Percentiles rank a stretch among this genome's conserved stretches.
phyloP scores from a whole-genome alignment of 1,140 invertebrate species.

The Habropoda laboriosa region DNA sequence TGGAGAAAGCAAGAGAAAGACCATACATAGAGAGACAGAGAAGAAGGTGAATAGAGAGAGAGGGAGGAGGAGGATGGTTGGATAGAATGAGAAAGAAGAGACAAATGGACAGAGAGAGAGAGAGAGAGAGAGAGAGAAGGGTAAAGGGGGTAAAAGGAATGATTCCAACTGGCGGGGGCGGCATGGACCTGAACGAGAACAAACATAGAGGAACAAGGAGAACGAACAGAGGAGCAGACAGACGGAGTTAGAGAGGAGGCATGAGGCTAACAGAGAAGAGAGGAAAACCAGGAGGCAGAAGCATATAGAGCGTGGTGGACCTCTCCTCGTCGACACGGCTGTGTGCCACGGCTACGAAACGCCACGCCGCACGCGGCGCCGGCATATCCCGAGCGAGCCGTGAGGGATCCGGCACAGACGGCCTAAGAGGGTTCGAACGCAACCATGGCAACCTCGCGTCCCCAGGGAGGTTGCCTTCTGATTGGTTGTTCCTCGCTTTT shows the following conservation, averaged over 20 bases:
- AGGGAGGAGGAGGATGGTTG: slow-evolving; percentile 8
- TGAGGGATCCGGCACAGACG: slow-evolving; percentile 75
- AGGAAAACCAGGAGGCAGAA: neutral
- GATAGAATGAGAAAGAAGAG: slow-evolving; percentile 29
- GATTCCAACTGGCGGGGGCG: slow-evolving; percentile 26
- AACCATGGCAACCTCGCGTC: slow-evolving; percentile 81
- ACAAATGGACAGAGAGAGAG: slow-evolving; percentile 9
- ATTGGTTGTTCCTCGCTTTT: slow-evolving; percentile 80
- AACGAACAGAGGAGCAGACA: slow-evolving; percentile 21
- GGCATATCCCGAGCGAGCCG: slow-evolving; percentile 61
- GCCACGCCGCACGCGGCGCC: slow-evolving; percentile 64
- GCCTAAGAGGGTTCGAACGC: slow-evolving; percentile 81
- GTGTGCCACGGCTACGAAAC: slow-evolving; percentile 48
- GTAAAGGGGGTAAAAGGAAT: slow-evolving; percentile 18
- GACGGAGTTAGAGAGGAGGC: slow-evolving; percentile 20
- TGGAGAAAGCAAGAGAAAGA: slow-evolving; percentile 4
- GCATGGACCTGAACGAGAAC: slow-evolving; percentile 29
- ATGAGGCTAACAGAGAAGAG: slow-evolving; percentile 16
- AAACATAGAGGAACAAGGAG: neutral
- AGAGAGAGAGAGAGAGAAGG: neutral
- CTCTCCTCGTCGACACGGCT: slow-evolving; percentile 55
- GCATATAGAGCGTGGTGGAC: slow-evolving; percentile 34
- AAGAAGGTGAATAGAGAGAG: neutral
- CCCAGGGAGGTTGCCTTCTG: slow-evolving; percentile 80
- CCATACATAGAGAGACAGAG: neutral